Evolutionary conservation across 2,888 invertebrate species (phyloP), one percentile per base, ranked within the genome.

Genomic region (Mesoligia furuncula): DNA sequence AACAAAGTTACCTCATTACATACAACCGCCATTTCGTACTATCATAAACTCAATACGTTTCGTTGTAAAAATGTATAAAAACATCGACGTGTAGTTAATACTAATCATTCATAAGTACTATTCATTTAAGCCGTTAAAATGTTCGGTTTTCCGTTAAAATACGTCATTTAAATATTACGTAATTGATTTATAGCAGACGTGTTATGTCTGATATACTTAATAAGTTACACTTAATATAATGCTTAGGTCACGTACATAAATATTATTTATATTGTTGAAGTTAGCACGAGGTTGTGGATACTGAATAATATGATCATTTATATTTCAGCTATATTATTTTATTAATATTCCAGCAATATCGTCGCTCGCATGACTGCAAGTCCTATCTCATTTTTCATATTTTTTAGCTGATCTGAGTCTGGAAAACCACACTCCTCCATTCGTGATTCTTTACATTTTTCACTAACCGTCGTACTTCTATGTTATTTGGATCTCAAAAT

Each of bases 11-110:
- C 84, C 83, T 80, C 64, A 75, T 69, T 82, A 85, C 81, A 80
- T 73, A 80, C 80, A 79, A 84, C 68, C 76, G 66, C 36, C 54
- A 61, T 39, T 76, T 78, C 69, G 62, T 80, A 75, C 66, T 75
- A 69, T 68, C 20, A 76, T 81, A 79, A 87, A 86, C 77, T 69
- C 79, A 87, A 84, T 79, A 86, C 81, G 77, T 86, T 94, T 94
- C 94, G 94, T 95, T 94, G 95, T 96, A 95, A 93, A 95, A 95
- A 94, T 94, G 93, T 96, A 95, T 94, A 95, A 96, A 94, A 95
- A 92, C 93, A 93, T 94, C 93, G 93, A 94, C 93, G 92, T 92
- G 77, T 91, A 73, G 80, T 85, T 94, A 95, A 93, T 93, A 94
- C 93, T 94, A 93, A 90, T 84, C 66, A 74, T 85, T 91, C 86